A percentile compares a stretch with the other conserved stretches of the same genome.
phyloP scores from a whole-genome alignment of 2,888 invertebrate species.

The Hylaea fasciaria region DNA sequence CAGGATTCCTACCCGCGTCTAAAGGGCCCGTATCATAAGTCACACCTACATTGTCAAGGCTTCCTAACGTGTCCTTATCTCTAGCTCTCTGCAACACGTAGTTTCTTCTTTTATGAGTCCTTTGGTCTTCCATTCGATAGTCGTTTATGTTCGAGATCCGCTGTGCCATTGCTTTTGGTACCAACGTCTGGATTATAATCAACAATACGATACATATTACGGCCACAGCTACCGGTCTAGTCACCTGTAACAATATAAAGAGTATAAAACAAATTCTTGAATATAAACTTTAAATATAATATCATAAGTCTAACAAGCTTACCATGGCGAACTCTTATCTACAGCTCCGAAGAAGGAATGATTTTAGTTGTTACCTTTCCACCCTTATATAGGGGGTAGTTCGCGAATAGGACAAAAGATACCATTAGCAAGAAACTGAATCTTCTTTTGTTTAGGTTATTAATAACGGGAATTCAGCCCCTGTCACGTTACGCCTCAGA shows the following conservation, averaged over 20 bases:
- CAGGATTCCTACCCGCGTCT: slow-evolving; percentile 56
- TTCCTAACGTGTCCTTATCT: slow-evolving; percentile 57
- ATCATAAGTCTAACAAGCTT: slow-evolving; percentile 38
- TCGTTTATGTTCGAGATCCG: slow-evolving; percentile 60
- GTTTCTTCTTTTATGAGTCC: slow-evolving; percentile 66
- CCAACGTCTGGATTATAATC: slow-evolving; percentile 57
- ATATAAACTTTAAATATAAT: background rate
- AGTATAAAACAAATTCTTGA: background rate
- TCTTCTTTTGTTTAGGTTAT: slow-evolving; percentile 42
- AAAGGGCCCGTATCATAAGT: slow-evolving; percentile 54
- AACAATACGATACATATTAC: slow-evolving; percentile 60
- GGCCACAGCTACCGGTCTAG: slow-evolving; percentile 51
- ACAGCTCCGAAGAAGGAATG: slow-evolving; percentile 45
- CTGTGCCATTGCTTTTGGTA: slow-evolving; percentile 60
- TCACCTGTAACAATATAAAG: slow-evolving; percentile 57
- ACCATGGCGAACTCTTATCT: slow-evolving; percentile 60
- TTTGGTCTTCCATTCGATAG: slow-evolving; percentile 65
- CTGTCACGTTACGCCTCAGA: slow-evolving; percentile 42
- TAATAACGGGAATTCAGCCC: slow-evolving; percentile 42
- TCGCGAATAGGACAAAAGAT: slow-evolving; percentile 68
- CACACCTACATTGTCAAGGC: slow-evolving; percentile 53
- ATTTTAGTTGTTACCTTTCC: slow-evolving; percentile 41
- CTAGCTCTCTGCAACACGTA: slow-evolving; percentile 61
- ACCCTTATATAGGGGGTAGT: slow-evolving; percentile 66
- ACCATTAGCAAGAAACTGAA: slow-evolving; percentile 65